Base-by-base conservation (phyloP, 2,888 invertebrate genomes). In the Drosophila maculinotata region DNA sequence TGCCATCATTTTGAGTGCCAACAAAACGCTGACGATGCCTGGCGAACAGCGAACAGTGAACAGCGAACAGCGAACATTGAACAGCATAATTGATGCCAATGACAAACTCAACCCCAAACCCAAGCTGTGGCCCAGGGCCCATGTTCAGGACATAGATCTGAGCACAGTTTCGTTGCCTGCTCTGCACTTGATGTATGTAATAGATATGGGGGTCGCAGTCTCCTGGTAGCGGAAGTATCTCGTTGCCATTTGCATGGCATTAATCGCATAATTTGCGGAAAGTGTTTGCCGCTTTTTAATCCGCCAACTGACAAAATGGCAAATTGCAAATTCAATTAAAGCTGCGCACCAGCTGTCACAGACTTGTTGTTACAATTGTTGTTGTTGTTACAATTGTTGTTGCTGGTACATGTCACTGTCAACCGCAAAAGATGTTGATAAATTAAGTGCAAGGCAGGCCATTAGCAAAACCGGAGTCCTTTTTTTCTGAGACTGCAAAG, bases 271-370 rank as follows among this genome's bases (percentile, higher is more conserved):
- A 70, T 67, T 72, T 65, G 63, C 57, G 44, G 36, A 62, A 57
- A 62, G 56, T 48, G 41, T 53, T 69, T 57, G 59, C 30, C 47
- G 54, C 63, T 58, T 44, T 49, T 73, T 68, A 69, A 62, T 60
- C 62, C 79, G 65, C 35, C 45, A 66, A 57, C 60, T 53, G 45
- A 41, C 52, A 71, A 71, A 20, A 56, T 68, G 56, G 47, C 23
- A 49, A 48, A 71, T 36, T 45, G 41, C 38, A 53, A 81, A 83
- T 83, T 83, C 80, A 83, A 83, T 83, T 85, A 75, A 64, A 74
- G 56, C 36, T 38, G 17, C 10, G 12, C 31, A 41, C 31, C 60
- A 58, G 57, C 42, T 67, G 15, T 15, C 30, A 10, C 20, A n/a
- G 25, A 20, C 3, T 25, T 33, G 1, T 41, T 3, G 10, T 23